A percentile compares a stretch with the other conserved stretches of the same genome.
Evolutionary conservation across 2,113 vertebrate species (phyloP).

Genomic region (Panurus biarmicus): DNA sequence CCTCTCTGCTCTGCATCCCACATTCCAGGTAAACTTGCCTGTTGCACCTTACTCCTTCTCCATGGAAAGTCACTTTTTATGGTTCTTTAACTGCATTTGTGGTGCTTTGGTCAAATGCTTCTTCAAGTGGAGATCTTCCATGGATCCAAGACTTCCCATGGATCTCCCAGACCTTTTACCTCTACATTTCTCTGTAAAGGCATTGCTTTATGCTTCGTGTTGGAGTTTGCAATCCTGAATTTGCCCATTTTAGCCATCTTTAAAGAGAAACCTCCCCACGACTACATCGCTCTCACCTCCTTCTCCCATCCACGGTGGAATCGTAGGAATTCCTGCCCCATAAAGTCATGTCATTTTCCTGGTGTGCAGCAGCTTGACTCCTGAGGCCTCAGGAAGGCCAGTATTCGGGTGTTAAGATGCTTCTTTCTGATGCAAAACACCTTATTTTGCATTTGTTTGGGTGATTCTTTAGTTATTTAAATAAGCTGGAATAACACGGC

Average conservation of each 20-base stretch:
- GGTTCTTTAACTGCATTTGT: neutral
- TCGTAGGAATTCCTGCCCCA: neutral
- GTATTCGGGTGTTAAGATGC: neutral
- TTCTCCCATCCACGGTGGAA: neutral
- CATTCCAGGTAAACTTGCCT: neutral
- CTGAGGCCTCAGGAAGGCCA: neutral
- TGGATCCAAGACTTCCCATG: neutral
- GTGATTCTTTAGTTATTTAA: neutral
- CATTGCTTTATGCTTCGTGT: neutral
- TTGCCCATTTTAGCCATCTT: neutral
- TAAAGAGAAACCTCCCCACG: neutral
- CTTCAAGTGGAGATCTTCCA: neutral
- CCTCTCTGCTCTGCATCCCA: neutral
- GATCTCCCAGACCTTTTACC: neutral
- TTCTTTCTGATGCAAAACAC: neutral
- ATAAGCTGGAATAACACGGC: neutral
- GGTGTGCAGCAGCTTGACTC: neutral
- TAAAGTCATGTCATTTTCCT: neutral
- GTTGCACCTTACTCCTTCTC: neutral
- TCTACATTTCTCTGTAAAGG: neutral
- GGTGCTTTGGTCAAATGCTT: neutral
- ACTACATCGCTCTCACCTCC: neutral
- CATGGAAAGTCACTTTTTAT: neutral
- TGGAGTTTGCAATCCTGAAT: neutral
- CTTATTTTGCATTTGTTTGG: neutral